Evolutionary conservation across 1,140 invertebrate genomes (phyloP).

Genomic region (Heliconius melpomene): DNA sequence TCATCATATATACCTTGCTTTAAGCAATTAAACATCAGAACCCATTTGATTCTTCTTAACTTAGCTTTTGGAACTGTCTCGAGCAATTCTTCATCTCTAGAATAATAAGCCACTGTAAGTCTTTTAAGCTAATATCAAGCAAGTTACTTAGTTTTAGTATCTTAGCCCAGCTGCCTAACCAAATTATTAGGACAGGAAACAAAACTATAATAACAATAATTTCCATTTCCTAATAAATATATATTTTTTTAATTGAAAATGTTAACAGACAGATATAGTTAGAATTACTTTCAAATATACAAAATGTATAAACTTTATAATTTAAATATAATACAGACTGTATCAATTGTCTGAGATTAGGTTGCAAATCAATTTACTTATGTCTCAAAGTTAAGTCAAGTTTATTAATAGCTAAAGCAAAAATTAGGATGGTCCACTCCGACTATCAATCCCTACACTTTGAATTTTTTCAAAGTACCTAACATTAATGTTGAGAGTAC

Average conservation of each 20-base stretch:
- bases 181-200: too few species aligned
- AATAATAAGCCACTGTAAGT: slow-evolving; percentile 30
- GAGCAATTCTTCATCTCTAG: slow-evolving; percentile 73
- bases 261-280: too few species aligned
- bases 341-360: not conserved
- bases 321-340: too few species aligned
- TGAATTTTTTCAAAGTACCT: not conserved
- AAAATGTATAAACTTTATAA: not conserved
- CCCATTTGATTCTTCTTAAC: slow-evolving; percentile 72
- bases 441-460: not conserved
- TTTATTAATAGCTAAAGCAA: not conserved
- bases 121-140: too few species aligned
- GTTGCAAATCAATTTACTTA: not conserved
- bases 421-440: not conserved
- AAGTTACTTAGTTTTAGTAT: too few species aligned
- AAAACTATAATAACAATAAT: too few species aligned
- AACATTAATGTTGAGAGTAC: not conserved
- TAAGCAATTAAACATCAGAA: slow-evolving; percentile 70
- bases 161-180: too few species aligned
- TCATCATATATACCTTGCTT: slow-evolving; percentile 71
- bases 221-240: too few species aligned
- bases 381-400: not conserved
- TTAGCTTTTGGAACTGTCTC: slow-evolving; percentile 71
- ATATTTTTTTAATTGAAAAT: too few species aligned
- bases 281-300: not conserved